These are phyloP conservation scores for Brachionus manjavacas DNA, from an alignment of 1,140 invertebrate genomes.

Conservation along the genomic window DNA sequence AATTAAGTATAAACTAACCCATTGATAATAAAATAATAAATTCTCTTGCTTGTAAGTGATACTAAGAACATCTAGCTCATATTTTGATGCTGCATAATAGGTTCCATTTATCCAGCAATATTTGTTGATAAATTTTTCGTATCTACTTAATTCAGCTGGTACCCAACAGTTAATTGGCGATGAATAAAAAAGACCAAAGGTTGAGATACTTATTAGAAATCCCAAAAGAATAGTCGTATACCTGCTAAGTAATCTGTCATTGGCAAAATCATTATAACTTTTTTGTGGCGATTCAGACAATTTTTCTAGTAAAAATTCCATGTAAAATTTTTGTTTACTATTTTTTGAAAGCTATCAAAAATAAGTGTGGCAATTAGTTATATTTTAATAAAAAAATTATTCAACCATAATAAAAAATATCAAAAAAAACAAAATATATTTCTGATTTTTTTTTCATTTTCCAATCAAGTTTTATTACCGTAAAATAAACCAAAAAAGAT, in stretches of 20 bases:
- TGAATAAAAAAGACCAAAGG: neutral
- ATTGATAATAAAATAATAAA: constrained; percentile 42
- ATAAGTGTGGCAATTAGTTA: neutral
- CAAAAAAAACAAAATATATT: neutral
- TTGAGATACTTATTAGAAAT: neutral
- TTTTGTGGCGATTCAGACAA: neutral
- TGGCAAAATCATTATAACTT: constrained; percentile 12
- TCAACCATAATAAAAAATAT: neutral
- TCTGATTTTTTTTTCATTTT: neutral
- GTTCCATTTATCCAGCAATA: constrained; percentile 45
- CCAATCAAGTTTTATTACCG: too few relatives aligned
- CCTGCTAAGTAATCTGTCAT: neutral
- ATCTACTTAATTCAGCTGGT: constrained; percentile 44
- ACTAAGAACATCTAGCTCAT: neutral
- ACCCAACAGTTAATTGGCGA: constrained; percentile 46
- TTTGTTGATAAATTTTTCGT: constrained; percentile 43
- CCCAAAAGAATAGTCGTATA: neutral
- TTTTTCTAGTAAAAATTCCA: neutral
- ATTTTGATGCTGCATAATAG: constrained; percentile 36
- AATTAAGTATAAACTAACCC: constrained; percentile 75
- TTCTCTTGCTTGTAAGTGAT: neutral
- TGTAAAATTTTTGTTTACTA: neutral
- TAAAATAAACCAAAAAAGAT: too few relatives aligned
- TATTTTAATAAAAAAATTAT: neutral
- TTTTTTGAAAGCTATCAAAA: neutral